These are phyloP conservation scores for Nyctalus aviator DNA, from an alignment of 2,797 vertebrate genomes.

Conservation along the genomic window DNA sequence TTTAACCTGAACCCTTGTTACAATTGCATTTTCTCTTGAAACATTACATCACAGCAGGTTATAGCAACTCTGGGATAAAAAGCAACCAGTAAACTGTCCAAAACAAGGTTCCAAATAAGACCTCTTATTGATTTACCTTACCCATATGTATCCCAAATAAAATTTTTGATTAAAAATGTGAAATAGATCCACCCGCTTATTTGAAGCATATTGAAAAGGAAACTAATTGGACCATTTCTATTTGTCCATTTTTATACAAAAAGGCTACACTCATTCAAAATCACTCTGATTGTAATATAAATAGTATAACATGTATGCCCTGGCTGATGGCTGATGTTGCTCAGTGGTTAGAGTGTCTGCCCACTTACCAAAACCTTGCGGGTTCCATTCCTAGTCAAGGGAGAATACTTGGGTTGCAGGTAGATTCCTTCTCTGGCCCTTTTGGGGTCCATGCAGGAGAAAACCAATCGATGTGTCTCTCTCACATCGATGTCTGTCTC, in stretches of 20 bases:
- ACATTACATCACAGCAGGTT: conserved; percentile 96
- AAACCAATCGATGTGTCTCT: no score
- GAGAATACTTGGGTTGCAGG: no score
- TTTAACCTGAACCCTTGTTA: conserved; percentile 99
- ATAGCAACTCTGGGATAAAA: conserved; percentile 97
- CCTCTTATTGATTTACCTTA: conserved; percentile 91
- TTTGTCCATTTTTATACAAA: conserved; percentile 99
- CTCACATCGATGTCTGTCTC: no score
- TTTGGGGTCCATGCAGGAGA: no score
- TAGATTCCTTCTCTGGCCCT: no score
- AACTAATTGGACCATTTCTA: conserved; percentile 99
- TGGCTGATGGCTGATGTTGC: no score
- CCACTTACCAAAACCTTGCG: no score
- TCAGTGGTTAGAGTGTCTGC: no score
- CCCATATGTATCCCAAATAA: conserved; percentile 93
- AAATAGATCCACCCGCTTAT: conserved; percentile 95
- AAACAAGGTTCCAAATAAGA: conserved; percentile 93
- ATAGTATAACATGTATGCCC: no score
- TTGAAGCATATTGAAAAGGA: conserved; percentile 99
- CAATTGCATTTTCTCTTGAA: conserved; percentile 95
- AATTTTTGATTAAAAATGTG: conserved; percentile 97
- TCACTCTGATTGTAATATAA: background rate
- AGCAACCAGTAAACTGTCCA: conserved; percentile 94
- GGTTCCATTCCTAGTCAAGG: no score
- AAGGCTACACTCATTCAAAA: conserved; percentile 94